These are phyloP conservation scores for Bufo gargarizans DNA, from an alignment of 2,113 vertebrate species.

Conservation along the genomic window DNA sequence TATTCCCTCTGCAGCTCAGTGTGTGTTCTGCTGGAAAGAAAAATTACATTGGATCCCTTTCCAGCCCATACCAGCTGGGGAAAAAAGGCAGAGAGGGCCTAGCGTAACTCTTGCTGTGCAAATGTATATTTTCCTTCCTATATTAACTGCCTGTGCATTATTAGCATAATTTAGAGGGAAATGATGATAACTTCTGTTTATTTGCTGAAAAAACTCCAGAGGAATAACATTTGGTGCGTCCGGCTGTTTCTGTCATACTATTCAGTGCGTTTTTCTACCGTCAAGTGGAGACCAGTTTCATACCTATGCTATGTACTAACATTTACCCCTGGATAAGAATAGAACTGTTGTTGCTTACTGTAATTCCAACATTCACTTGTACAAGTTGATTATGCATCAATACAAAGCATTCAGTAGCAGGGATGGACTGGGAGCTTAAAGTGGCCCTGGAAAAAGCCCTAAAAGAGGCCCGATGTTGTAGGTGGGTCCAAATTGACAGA, in stretches of 20 bases:
- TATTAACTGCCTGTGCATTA: conserved; percentile 53
- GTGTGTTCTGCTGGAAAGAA: conserved; percentile 62
- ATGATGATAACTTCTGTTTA: conserved; percentile 43
- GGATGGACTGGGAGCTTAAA: too few relatives aligned
- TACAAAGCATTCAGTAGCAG: background rate
- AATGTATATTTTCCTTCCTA: conserved; percentile 53
- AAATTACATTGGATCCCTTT: conserved; percentile 51
- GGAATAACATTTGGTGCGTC: conserved; percentile 56
- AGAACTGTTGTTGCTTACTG: background rate
- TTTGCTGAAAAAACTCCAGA: conserved; percentile 56
- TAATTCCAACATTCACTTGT: background rate
- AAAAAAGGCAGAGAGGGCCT: conserved; percentile 23
- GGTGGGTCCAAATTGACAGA: too few relatives aligned
- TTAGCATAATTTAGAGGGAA: conserved; percentile 47
- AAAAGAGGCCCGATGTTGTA: too few relatives aligned
- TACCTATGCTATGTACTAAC: background rate
- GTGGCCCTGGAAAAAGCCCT: too few relatives aligned
- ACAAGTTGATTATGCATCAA: too few relatives aligned
- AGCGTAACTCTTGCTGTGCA: conserved; percentile 24
- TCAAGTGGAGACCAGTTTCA: background rate
- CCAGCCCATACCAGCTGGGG: conserved; percentile 55
- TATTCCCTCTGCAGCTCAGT: conserved; percentile 59
- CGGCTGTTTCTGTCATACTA: conserved; percentile 37
- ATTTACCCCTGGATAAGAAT: background rate
- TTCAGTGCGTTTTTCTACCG: background rate